A percentile compares a stretch with the other conserved stretches of the same genome.
Evolutionary conservation across 2,888 invertebrate species (phyloP).

Genomic region (Phyllotreta striolata): DNA sequence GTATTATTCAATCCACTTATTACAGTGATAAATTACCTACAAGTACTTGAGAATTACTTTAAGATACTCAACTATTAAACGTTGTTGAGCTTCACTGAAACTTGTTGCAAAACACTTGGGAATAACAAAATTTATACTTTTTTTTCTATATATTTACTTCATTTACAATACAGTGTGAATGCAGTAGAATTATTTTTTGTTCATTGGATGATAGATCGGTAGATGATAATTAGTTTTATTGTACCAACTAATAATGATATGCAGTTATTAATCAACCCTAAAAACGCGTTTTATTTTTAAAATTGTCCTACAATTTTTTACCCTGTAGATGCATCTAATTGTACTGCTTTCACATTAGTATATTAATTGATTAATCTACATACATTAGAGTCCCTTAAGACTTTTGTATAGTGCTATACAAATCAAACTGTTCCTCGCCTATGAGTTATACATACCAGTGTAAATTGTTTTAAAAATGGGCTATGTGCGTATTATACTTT

Average conservation of each 20-base stretch:
- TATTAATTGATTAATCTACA: slow-evolving; percentile 18
- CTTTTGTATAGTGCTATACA: slow-evolving; percentile 48
- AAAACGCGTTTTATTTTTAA: background rate
- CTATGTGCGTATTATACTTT: slow-evolving; percentile 55
- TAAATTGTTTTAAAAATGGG: slow-evolving; percentile 51
- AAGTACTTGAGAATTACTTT: background rate
- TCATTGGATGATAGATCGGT: background rate
- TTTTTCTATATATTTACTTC: slow-evolving; percentile 52
- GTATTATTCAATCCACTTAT: no score
- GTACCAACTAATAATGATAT: no score
- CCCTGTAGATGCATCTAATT: background rate
- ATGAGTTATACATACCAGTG: slow-evolving; percentile 47
- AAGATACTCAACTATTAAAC: background rate
- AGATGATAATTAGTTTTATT: background rate
- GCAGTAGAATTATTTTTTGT: slow-evolving; percentile 3
- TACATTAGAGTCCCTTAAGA: slow-evolving; percentile 41
- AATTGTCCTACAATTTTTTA: background rate
- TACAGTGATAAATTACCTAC: no score
- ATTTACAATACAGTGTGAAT: slow-evolving; percentile 27
- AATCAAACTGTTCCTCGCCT: slow-evolving; percentile 45
- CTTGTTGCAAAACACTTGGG: slow-evolving; percentile 40
- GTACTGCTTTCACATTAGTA: slow-evolving; percentile 4
- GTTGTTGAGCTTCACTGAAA: slow-evolving; percentile 33
- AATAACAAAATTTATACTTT: slow-evolving; percentile 41
- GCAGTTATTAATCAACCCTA: no score